Conservation (phyloP, 2,888 invertebrate species). For the Melinaea menophilus region DNA sequence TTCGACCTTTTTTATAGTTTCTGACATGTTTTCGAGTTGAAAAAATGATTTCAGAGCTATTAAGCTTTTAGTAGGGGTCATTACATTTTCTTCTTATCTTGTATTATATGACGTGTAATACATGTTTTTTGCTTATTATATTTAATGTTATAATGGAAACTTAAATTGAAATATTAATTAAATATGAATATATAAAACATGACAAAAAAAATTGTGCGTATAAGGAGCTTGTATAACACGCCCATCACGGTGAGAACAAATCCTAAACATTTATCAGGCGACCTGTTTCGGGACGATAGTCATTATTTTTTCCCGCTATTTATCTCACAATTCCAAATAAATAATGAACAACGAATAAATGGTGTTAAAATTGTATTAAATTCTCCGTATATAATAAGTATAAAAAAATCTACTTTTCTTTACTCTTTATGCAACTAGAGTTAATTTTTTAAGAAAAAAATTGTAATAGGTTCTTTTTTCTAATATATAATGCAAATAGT, state of each 20-base stretch:
- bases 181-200: not conserved
- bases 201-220: not conserved
- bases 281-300: conserved; percentile 33
- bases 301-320: conserved; percentile 36
- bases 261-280: conserved; percentile 39
- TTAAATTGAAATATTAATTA: not conserved
- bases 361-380: conserved; percentile 19
- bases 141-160: conserved; percentile 16
- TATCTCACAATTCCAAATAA: conserved; percentile 33
- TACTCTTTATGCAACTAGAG: no score
- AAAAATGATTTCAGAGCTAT: no score
- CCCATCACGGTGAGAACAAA: conserved; percentile 30
- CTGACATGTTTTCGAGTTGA: conserved; percentile 17
- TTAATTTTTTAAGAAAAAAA: no score
- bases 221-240: conserved; percentile 16
- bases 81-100: not conserved
- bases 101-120: not conserved
- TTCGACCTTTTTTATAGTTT: conserved; percentile 22
- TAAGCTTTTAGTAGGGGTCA: not conserved
- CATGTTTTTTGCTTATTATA: not conserved
- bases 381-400: no score
- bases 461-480: no score
- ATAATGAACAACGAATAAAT: conserved; percentile 33
- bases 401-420: no score
- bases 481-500: no score